Conservation (phyloP, 2,888 invertebrate genomes). For the Liopterus haemorrhoidalis region DNA sequence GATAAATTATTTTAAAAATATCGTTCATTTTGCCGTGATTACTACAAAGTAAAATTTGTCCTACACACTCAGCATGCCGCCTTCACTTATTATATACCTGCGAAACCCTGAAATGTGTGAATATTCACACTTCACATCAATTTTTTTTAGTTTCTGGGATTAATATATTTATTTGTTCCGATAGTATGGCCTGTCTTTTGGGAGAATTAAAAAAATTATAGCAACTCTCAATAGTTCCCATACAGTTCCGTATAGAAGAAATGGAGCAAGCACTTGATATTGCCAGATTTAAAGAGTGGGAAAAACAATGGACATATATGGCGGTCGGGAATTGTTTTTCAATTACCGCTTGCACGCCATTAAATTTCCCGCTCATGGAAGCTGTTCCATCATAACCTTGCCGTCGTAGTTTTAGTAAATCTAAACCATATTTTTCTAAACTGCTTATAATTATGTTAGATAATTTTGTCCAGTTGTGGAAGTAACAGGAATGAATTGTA, state of each 20-base stretch:
- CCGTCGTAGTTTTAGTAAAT: slow-evolving; percentile 26
- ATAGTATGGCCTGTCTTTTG: too few relatives aligned
- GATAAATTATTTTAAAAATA: too few relatives aligned
- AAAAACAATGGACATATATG: slow-evolving; percentile 33
- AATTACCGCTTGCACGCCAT: too few relatives aligned
- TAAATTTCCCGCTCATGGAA: slow-evolving; percentile 30
- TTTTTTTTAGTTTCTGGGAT: too few relatives aligned
- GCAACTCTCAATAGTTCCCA: slow-evolving; percentile 24
- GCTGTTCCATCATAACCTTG: slow-evolving; percentile 33
- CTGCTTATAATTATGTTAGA: slow-evolving; percentile 26
- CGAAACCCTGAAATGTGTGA: too few relatives aligned
- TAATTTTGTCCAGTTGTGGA: slow-evolving; percentile 25
- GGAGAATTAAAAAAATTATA: slow-evolving; percentile 18
- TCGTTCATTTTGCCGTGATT: too few relatives aligned
- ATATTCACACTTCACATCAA: too few relatives aligned
- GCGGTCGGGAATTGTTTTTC: slow-evolving; percentile 22
- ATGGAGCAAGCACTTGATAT: slow-evolving; percentile 29
- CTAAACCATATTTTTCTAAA: slow-evolving; percentile 25
- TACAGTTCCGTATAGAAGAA: slow-evolving; percentile 28
- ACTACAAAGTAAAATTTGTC: too few relatives aligned
- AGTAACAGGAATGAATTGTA: slow-evolving; percentile 29
- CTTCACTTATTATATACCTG: too few relatives aligned
- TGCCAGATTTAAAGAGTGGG: slow-evolving; percentile 33
- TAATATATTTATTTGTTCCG: too few relatives aligned
- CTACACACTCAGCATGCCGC: too few relatives aligned